phyloP scores from a whole-genome alignment of 2,797 vertebrate species.

The Pipistrellus kuhlii region DNA sequence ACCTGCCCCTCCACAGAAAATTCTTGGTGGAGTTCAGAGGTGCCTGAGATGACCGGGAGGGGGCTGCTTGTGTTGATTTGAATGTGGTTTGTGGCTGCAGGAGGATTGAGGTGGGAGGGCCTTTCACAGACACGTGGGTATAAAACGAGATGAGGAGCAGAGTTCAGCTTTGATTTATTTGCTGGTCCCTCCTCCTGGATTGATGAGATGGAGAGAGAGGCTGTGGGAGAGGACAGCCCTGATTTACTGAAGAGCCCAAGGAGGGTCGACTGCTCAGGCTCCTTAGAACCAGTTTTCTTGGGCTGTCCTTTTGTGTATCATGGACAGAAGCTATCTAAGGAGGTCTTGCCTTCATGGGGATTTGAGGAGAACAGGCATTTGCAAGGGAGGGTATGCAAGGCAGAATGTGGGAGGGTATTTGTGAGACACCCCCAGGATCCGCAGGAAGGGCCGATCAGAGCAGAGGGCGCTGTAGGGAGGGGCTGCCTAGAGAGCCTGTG shows the following conservation, averaged over 20 bases:
- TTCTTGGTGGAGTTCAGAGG: rapidly evolving
- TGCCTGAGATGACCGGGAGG: background rate
- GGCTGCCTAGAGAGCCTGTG: rapidly evolving
- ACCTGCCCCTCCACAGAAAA: background rate
- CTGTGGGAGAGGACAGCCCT: background rate
- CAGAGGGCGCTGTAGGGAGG: rapidly evolving
- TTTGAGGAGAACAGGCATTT: background rate
- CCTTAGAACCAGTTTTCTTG: background rate
- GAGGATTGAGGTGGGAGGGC: background rate
- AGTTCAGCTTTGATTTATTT: background rate
- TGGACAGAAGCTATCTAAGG: rapidly evolving
- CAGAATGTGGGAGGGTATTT: rapidly evolving
- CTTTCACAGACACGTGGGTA: rapidly evolving
- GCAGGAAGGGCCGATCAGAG: background rate
- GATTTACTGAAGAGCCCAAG: rapidly evolving
- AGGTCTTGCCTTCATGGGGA: background rate
- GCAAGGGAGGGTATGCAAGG: background rate
- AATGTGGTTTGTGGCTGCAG: background rate
- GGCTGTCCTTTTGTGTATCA: background rate
- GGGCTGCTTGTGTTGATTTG: background rate
- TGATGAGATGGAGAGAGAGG: too few relatives aligned
- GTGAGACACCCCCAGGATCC: background rate
- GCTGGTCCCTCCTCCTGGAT: too few relatives aligned
- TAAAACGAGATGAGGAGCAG: background rate
- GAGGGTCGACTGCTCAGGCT: rapidly evolving